Percentiles rank a stretch among this genome's conserved stretches.
These are phyloP conservation scores for Nyctereutes procyonoides DNA, from an alignment of 2,113 vertebrate species.

Conservation along the genomic window DNA sequence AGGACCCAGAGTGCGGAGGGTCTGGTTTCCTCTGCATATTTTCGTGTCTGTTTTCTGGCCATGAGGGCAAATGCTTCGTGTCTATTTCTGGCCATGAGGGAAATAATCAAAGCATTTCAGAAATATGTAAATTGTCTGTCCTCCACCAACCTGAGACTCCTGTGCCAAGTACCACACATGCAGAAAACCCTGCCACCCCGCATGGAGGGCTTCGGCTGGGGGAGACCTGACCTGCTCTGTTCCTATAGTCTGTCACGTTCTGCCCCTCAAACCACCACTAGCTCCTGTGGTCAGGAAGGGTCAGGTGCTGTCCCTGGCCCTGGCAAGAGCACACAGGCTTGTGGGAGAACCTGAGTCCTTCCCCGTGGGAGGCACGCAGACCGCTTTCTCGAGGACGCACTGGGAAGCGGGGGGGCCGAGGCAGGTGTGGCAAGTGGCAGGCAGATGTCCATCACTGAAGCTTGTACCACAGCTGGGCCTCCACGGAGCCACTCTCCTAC, in stretches of 20 bases:
- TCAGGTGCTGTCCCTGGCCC: not conserved
- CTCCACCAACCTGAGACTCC: not conserved
- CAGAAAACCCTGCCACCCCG: not conserved
- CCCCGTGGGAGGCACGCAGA: rapidly evolving
- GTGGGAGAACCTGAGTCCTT: not conserved
- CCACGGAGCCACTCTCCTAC: not conserved
- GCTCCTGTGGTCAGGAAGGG: not conserved
- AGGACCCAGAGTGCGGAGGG: rapidly evolving
- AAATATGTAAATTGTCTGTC: not conserved
- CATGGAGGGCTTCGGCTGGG: not conserved
- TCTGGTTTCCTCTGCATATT: not conserved
- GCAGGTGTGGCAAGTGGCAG: rapidly evolving
- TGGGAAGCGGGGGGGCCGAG: rapidly evolving
- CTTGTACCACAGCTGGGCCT: rapidly evolving
- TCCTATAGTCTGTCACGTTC: rapidly evolving
- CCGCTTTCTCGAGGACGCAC: rapidly evolving
- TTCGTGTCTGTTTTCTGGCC: not conserved
- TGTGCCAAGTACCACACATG: rapidly evolving
- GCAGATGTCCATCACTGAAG: rapidly evolving
- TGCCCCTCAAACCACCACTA: not conserved
- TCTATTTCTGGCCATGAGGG: no score
- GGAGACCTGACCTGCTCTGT: no score
- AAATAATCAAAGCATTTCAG: not conserved
- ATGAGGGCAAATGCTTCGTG: not conserved
- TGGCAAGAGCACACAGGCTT: not conserved